phyloP scores from a whole-genome alignment of 2,113 vertebrate genomes.

The human (Homo sapiens) region GRCh38 chr16:82488501-82489000 shows the following conservation, averaged over 20 bases:
- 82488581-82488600: background rate
- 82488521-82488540: background rate
- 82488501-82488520: background rate
- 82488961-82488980: background rate
- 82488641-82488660: constrained; percentile 6
- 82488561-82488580: background rate
- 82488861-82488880: background rate
- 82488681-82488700: background rate
- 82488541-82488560: background rate
- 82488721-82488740: background rate
- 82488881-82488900: background rate
- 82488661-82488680: background rate
- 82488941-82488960: background rate
- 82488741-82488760: background rate
- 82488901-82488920: background rate
- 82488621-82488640: background rate
- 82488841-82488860: background rate
- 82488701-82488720: background rate
- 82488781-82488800: background rate
- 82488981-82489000: background rate
- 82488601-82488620: constrained; percentile 58
- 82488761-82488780: constrained; percentile 55
- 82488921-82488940: background rate
- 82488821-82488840: background rate
- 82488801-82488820: background rate